These are phyloP conservation scores for Metallyticus violacea DNA, from an alignment of 2,888 invertebrate genomes.

Conservation along the genomic window DNA sequence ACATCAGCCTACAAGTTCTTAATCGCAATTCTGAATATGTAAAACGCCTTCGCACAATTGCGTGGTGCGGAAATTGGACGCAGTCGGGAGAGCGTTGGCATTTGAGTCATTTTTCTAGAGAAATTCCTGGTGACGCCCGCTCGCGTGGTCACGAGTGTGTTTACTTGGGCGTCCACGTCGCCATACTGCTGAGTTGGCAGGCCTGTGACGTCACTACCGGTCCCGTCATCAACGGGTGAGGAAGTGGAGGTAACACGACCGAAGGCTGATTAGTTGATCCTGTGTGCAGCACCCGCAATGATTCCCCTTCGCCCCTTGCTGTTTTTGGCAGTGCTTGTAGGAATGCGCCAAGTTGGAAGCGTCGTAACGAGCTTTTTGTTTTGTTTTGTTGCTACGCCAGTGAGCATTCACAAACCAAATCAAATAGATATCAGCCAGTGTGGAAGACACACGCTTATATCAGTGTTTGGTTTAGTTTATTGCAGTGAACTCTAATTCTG, in stretches of 20 bases:
- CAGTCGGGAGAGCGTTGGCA: neutral
- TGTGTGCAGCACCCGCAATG: neutral
- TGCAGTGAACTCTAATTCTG: neutral
- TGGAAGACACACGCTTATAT: neutral
- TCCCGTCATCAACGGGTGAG: neutral
- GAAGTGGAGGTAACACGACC: neutral
- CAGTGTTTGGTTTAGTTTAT: neutral
- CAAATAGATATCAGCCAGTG: constrained; percentile 12
- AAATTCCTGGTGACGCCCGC: neutral
- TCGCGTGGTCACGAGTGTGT: neutral
- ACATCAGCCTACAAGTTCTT: neutral
- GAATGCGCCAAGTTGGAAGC: neutral
- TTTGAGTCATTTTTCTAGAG: neutral
- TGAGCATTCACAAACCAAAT: constrained; percentile 9
- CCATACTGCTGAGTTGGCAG: constrained; percentile 21
- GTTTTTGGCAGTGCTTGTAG: neutral
- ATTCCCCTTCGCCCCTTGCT: constrained; percentile 7
- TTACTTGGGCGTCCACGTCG: neutral
- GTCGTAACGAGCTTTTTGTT: neutral
- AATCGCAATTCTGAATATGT: neutral
- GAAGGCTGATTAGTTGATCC: no score
- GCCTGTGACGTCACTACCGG: constrained; percentile 18
- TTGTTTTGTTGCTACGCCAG: neutral
- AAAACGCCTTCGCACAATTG: neutral
- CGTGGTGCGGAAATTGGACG: neutral